phyloP scores from a whole-genome alignment of 1,140 invertebrate genomes.

The Goniozus legneri region DNA sequence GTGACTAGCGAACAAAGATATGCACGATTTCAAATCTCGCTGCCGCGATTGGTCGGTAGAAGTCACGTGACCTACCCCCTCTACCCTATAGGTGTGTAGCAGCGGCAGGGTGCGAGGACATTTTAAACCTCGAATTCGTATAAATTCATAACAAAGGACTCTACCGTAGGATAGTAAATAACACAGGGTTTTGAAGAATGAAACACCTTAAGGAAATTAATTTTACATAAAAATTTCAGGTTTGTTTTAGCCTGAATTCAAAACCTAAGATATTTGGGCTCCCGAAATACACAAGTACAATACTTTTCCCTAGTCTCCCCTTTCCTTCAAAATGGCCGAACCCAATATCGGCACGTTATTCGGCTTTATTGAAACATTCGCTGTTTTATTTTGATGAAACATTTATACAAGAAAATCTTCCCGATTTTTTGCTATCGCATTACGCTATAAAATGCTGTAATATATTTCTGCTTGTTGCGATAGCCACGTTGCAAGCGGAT shows the following conservation, averaged over 20 bases:
- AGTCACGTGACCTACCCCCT: conserved; percentile 37
- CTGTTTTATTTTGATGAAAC: background rate
- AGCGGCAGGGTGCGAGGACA: conserved; percentile 20
- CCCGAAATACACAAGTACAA: background rate
- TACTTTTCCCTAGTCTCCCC: conserved; percentile 28
- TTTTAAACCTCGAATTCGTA: too few relatives aligned
- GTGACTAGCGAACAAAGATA: conserved; percentile 52
- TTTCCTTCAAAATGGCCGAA: conserved; percentile 40
- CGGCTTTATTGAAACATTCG: background rate
- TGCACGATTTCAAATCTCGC: conserved; percentile 53
- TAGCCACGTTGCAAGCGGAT: too few relatives aligned
- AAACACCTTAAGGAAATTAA: too few relatives aligned
- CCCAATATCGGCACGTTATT: conserved; percentile 17
- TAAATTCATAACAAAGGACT: too few relatives aligned
- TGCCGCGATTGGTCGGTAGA: conserved; percentile 30
- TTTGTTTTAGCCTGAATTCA: too few relatives aligned
- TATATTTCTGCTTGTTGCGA: too few relatives aligned
- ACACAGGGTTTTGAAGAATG: too few relatives aligned
- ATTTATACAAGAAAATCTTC: background rate
- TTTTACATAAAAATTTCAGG: too few relatives aligned
- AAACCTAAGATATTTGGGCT: too few relatives aligned
- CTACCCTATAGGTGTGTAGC: conserved; percentile 22
- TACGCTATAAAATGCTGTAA: too few relatives aligned
- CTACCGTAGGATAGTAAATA: too few relatives aligned
- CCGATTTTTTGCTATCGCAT: conserved; percentile 11